phyloP scores from a whole-genome alignment of 2,888 invertebrate species.

The Dexiosoma caninum region DNA sequence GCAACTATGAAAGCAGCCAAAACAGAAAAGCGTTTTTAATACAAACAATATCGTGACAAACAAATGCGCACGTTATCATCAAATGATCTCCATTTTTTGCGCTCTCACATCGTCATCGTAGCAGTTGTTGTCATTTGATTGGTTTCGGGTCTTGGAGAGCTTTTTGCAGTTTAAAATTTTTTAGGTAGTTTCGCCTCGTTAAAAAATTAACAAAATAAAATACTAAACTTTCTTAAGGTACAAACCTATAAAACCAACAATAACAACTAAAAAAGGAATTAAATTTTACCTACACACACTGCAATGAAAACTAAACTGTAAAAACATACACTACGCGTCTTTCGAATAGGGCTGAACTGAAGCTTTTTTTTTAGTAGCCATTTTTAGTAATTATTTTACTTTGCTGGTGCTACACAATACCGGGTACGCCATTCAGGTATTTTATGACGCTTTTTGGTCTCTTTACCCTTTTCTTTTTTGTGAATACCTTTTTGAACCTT shows the following conservation, averaged over 20 bases:
- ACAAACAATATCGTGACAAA: conserved; percentile 72
- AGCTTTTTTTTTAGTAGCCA: too few relatives aligned
- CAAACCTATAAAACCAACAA: conserved; percentile 27
- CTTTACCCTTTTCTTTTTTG: too few relatives aligned
- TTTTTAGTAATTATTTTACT: too few relatives aligned
- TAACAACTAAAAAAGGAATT: neutral
- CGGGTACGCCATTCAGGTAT: too few relatives aligned
- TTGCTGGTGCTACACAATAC: too few relatives aligned
- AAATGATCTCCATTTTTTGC: conserved; percentile 72
- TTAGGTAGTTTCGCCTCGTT: conserved; percentile 52
- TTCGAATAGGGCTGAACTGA: neutral
- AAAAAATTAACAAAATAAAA: conserved; percentile 46
- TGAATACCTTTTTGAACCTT: too few relatives aligned
- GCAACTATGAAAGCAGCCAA: conserved; percentile 3
- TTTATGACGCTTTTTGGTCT: too few relatives aligned
- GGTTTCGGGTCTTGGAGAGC: conserved; percentile 55
- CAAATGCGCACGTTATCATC: conserved; percentile 75
- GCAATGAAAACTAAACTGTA: neutral
- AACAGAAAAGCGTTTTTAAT: conserved; percentile 67
- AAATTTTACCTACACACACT: conserved; percentile 7
- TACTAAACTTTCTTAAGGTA: conserved; percentile 5
- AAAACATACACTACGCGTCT: neutral
- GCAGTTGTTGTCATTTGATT: conserved; percentile 57
- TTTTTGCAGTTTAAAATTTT: conserved; percentile 6
- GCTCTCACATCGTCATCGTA: conserved; percentile 42